Evolutionary conservation across 2,888 invertebrate genomes (phyloP), one percentile per base, ranked within the genome.

Genomic region (Heterodera filipjevi): DNA sequence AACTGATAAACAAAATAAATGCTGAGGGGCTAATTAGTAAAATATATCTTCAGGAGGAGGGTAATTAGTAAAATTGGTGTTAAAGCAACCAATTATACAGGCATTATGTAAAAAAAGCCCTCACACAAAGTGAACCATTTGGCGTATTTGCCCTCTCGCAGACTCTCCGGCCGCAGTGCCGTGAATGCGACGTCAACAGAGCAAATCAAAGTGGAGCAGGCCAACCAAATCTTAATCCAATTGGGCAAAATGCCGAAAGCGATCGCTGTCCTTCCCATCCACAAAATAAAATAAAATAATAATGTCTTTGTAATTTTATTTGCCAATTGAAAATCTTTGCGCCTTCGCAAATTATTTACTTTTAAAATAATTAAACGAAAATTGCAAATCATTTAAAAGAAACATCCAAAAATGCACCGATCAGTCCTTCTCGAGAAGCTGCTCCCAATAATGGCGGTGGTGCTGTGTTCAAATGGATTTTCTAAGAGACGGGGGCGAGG

Each of bases 161-260:
- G 76, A 49, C 81, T 82, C 71, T 44, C 22, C 66, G 80, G 83
- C n/a, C 84, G 49, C 22, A 84, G 75, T 79, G 79, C 76, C 59
- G 82, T 83, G 71, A 77, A 83, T 27, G 77, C 71, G 39, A 82
- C 84, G 46, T 83, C 84, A 49, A 80, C 35, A 22, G 82, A 53
- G 75, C 87, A 87, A 22, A 87, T 81, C 44, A 86, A 27, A 3
- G 77, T 82, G 32, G 85, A 85, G 32, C 79, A 76, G 16, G 82
- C 32, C 2, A 86, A 82, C 86, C 86, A 86, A 53, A 76, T 68
- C 46, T 83, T 81, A 32, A 86, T 81, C 86, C 86, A 86, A 19
- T 77, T 30, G 0, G 86, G 39, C 71, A 71, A 44, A 30, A 71
- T 19, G 19, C 68, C 68, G 27, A 59, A 59, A 27, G 59, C 59